Evolutionary conservation across 2,888 invertebrate genomes (phyloP).

Genomic region (Julus scandinavius): DNA sequence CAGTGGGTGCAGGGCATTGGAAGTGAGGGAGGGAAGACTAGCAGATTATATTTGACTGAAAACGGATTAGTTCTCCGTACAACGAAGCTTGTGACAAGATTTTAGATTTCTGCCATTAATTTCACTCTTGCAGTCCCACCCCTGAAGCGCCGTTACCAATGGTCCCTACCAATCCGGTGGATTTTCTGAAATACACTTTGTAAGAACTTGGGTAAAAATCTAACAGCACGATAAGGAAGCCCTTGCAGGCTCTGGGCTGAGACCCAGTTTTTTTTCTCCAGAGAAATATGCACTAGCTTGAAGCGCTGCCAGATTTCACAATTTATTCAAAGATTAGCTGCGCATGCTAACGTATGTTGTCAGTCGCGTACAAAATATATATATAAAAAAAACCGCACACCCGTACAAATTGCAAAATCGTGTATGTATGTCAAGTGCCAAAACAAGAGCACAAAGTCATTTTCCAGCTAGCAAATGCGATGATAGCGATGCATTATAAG

Average conservation of each 20-base stretch:
- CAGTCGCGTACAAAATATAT: not conserved
- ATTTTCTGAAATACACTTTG: not conserved
- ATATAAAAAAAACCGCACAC: not conserved
- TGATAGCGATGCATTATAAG: slow-evolving; percentile 10
- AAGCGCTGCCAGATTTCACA: slow-evolving; percentile 18
- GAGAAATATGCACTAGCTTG: not conserved
- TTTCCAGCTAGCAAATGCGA: not conserved
- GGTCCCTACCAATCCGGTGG: not conserved
- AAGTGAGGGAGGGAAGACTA: not conserved
- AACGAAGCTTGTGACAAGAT: slow-evolving; percentile 11
- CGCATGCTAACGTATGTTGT: slow-evolving; percentile 40
- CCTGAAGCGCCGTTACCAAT: not conserved
- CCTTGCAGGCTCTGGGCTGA: not conserved
- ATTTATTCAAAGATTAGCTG: slow-evolving; percentile 38
- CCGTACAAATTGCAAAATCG: slow-evolving; percentile 29
- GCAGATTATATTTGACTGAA: slow-evolving; percentile 23
- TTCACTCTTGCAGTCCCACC: not conserved
- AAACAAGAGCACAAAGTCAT: slow-evolving; percentile 9
- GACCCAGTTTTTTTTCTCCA: not conserved
- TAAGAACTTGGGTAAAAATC: not conserved
- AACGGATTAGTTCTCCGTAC: not conserved
- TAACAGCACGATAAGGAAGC: slow-evolving; percentile 5
- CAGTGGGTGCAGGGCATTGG: not conserved
- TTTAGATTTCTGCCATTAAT: slow-evolving; percentile 39
- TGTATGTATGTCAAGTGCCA: slow-evolving; percentile 20